These are phyloP conservation scores for Acronicta alni DNA, from an alignment of 2,888 invertebrate species.

Conservation along the genomic window DNA sequence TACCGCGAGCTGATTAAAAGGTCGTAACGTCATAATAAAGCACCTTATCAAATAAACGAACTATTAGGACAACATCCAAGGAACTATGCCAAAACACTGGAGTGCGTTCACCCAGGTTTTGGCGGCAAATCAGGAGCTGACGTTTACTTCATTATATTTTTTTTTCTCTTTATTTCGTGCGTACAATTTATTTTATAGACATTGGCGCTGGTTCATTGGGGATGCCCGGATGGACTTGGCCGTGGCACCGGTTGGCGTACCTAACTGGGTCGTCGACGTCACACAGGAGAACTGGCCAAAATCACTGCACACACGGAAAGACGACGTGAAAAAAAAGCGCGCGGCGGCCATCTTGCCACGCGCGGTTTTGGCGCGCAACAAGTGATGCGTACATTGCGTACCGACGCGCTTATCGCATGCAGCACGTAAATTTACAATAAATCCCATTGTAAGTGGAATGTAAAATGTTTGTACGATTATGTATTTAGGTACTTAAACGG, in stretches of 20 bases:
- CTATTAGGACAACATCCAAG: slow-evolving; percentile 86
- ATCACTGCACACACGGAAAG: slow-evolving; percentile 85
- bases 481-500: slow-evolving; percentile 83
- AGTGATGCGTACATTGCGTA: slow-evolving; percentile 57
- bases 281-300: slow-evolving; percentile 86
- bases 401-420: slow-evolving; percentile 70
- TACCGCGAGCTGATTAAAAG: slow-evolving; percentile 46
- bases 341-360: slow-evolving; percentile 80
- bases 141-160: slow-evolving; percentile 86
- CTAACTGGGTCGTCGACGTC: slow-evolving; percentile 88
- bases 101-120: slow-evolving; percentile 87
- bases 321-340: slow-evolving; percentile 77
- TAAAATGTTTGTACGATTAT: slow-evolving; percentile 74
- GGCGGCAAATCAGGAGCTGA: slow-evolving; percentile 83
- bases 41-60: slow-evolving; percentile 82
- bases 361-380: slow-evolving; percentile 73
- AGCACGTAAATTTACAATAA: slow-evolving; percentile 87
- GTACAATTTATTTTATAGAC: slow-evolving; percentile 89
- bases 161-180: slow-evolving; percentile 80
- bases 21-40: slow-evolving; percentile 66
- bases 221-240: slow-evolving; percentile 88
- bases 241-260: slow-evolving; percentile 87
- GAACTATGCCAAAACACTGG: slow-evolving; percentile 85
- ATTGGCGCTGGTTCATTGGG: slow-evolving; percentile 88
- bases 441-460: slow-evolving; percentile 84